Evolutionary conservation across 2,113 vertebrate genomes (phyloP), one percentile per base, ranked within the genome.

Genomic region (Leiothrix lutea): DNA sequence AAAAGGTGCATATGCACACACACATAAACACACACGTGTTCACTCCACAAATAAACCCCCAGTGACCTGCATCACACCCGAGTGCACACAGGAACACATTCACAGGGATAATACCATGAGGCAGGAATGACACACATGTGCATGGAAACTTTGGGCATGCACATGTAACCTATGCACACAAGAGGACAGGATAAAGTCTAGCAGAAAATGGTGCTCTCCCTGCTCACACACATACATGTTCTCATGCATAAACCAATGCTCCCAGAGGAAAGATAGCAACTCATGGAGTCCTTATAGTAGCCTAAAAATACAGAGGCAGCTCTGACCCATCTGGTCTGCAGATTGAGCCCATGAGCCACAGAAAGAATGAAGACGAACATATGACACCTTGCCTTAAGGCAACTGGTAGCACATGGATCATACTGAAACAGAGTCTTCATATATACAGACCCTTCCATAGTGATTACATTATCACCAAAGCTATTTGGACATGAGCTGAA

Each of bases 321-420:
- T 93, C 90, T 71, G 72, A 90, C 77, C 90, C 80, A 75, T 79
- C 96, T 94, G 91, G 69, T 78, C 77, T 81, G 80, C 71, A 90
- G 90, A 85, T 4, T 73, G 78, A 94, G 78, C 8, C 28, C 45
- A 72, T 54, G 40, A 95, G 74, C 60, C 88, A 83, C 12, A 6
- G 85, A 70, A 93, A 90, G 79, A 86, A 91, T 26, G 74, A 90
- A 90, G 25, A 84, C 70, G 87, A 92, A 75, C 57, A 89, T 75
- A 94, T 88, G 87, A 97, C 60, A 66, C 66, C 81, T 80, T 78
- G 74, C 74, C 85, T 91, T 88, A 56, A 95, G 84, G 81, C 90
- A 80, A 40, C 74, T 80, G 72, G 81, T 95, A 94, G 85, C 67
- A 78, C 53, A n/a, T 45, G 75, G 81, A 78, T 50, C 82, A 48